These are phyloP conservation scores for Eumacrocentrus americanus DNA, from an alignment of 2,888 invertebrate species.

Conservation along the genomic window DNA sequence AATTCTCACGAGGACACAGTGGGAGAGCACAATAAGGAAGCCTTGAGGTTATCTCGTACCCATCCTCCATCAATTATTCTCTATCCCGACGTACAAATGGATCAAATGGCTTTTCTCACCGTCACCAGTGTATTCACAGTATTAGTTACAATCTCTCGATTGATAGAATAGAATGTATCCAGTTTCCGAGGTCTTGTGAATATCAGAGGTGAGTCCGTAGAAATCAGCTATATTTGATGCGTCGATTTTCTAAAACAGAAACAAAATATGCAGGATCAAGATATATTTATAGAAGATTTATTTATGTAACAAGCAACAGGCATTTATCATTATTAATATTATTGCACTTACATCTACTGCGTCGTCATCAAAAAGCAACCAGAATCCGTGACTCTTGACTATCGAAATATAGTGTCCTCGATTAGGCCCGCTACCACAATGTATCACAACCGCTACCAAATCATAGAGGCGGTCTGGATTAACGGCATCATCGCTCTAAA, in stretches of 20 bases:
- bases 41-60: background rate
- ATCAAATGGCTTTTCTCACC: conserved; percentile 7
- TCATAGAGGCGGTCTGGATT: conserved; percentile 98
- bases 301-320: no score
- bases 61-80: background rate
- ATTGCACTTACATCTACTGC: conserved; percentile 92
- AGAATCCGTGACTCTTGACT: conserved; percentile 98
- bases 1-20: background rate
- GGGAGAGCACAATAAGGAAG: conserved; percentile 3
- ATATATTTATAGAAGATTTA: no score
- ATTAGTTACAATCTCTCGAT: conserved; percentile 76
- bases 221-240: conserved; percentile 99
- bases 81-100: no score
- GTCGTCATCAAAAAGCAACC: conserved; percentile 99
- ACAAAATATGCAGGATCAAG: conserved; percentile 30
- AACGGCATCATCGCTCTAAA: conserved; percentile 95
- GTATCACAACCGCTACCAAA: conserved; percentile 98
- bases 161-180: conserved; percentile 99
- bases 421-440: conserved; percentile 99
- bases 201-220: conserved; percentile 97
- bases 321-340: conserved; percentile 6
- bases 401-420: conserved; percentile 99
- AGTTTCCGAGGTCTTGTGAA: conserved; percentile 99
- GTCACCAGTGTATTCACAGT: background rate
- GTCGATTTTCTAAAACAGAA: conserved; percentile 89